Conservation (phyloP, 2,113 vertebrate genomes). For the Felis chaus region DNA sequence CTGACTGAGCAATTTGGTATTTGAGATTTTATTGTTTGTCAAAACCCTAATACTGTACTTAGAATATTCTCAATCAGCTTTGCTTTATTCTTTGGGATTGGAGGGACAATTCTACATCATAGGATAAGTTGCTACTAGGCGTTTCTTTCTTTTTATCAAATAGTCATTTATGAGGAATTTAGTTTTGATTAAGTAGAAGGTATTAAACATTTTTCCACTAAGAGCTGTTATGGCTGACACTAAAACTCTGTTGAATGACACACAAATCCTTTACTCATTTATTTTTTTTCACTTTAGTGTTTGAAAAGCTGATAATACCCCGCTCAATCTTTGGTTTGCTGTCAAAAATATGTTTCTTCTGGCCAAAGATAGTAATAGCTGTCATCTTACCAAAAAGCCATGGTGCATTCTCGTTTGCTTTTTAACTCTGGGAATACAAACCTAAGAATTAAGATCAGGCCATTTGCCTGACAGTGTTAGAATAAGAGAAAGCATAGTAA, state of each 20-base stretch:
- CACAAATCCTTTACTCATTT: conserved; percentile 69
- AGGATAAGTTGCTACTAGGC: conserved; percentile 57
- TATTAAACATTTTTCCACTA: conserved; percentile 66
- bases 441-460: background rate
- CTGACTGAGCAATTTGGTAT: conserved; percentile 53
- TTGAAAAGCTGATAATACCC: conserved; percentile 61
- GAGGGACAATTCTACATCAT: conserved; percentile 25
- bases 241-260: conserved; percentile 46
- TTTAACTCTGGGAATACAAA: conserved; percentile 36
- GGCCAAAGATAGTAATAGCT: conserved; percentile 49
- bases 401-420: conserved; percentile 12
- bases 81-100: conserved; percentile 57
- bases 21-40: conserved; percentile 71
- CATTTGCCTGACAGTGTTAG: background rate
- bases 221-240: conserved; percentile 51
- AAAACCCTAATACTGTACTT: conserved; percentile 46
- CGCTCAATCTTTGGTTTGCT: conserved; percentile 6
- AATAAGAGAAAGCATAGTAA: conserved; percentile 17
- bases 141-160: conserved; percentile 67
- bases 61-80: conserved; percentile 63
- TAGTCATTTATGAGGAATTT: conserved; percentile 69
- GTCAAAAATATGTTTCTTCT: conserved; percentile 65
- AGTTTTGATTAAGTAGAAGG: conserved; percentile 59
- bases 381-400: conserved; percentile 26
- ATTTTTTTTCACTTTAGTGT: conserved; percentile 20